These are phyloP conservation scores for Pseudococcus viburni DNA, from an alignment of 2,888 invertebrate species.

Conservation along the genomic window DNA sequence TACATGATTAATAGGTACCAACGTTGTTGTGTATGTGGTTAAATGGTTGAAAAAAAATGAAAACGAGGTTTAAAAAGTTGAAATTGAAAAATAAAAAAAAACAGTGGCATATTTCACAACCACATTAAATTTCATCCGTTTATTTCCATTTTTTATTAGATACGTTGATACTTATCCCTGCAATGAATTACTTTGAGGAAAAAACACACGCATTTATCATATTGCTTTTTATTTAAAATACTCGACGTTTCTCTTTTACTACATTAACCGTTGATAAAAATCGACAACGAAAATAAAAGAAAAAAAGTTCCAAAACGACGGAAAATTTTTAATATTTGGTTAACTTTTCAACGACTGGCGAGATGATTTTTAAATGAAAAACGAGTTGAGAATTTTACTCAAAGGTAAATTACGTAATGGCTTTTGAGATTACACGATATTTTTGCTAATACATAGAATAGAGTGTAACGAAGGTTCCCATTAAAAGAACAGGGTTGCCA, in stretches of 20 bases:
- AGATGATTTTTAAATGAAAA: background rate
- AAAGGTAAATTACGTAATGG: background rate
- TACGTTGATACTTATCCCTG: background rate
- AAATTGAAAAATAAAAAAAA: background rate
- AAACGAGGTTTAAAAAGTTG: background rate
- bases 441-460: background rate
- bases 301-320: background rate
- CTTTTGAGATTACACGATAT: background rate
- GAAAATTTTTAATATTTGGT: background rate
- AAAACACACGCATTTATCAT: too few relatives aligned
- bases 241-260: background rate
- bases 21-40: background rate
- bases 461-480: background rate
- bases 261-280: background rate
- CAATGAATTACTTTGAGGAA: background rate
- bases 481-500: background rate
- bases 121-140: background rate
- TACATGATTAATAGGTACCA: background rate
- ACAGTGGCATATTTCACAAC: background rate
- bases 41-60: background rate
- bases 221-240: background rate
- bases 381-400: background rate
- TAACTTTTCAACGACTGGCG: background rate
- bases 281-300: background rate
- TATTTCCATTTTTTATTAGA: background rate